phyloP scores from a whole-genome alignment of 2,113 vertebrate species.

The Leuciscus idus region DNA sequence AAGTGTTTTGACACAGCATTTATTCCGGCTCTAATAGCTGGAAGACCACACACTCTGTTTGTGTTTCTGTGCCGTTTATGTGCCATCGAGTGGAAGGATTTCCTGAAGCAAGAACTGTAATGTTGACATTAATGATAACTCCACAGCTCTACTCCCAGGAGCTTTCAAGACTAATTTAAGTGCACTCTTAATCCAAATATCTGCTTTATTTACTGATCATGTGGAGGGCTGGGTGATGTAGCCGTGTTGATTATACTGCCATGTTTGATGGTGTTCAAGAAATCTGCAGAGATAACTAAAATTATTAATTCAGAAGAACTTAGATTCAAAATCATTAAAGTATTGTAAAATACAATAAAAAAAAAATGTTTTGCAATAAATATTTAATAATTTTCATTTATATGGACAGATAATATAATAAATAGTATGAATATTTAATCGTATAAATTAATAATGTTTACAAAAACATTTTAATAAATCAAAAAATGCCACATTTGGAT shows the following conservation, averaged over 20 bases:
- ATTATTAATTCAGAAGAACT: background rate
- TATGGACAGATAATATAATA: background rate
- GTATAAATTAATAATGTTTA: too few relatives aligned
- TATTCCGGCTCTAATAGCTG: background rate
- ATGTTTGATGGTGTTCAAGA: background rate
- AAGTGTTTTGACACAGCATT: conserved; percentile 5
- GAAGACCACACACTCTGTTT: background rate
- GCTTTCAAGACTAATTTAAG: background rate
- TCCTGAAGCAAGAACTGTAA: conserved; percentile 7
- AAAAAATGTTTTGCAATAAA: background rate
- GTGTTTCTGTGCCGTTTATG: background rate
- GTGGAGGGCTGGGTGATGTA: background rate
- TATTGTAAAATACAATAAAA: background rate
- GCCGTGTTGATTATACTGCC: background rate
- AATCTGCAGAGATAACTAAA: background rate
- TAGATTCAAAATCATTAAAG: background rate
- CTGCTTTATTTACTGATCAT: conserved; percentile 4
- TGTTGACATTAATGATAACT: background rate
- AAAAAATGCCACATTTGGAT: background rate
- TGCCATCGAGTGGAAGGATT: background rate
- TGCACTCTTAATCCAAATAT: background rate
- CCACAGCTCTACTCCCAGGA: conserved; percentile 11
- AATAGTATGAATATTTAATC: background rate
- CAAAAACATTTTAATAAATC: background rate
- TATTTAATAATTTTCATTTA: background rate